These are phyloP conservation scores for Vesta saturnalis DNA, from an alignment of 2,888 invertebrate genomes.

Conservation along the genomic window DNA sequence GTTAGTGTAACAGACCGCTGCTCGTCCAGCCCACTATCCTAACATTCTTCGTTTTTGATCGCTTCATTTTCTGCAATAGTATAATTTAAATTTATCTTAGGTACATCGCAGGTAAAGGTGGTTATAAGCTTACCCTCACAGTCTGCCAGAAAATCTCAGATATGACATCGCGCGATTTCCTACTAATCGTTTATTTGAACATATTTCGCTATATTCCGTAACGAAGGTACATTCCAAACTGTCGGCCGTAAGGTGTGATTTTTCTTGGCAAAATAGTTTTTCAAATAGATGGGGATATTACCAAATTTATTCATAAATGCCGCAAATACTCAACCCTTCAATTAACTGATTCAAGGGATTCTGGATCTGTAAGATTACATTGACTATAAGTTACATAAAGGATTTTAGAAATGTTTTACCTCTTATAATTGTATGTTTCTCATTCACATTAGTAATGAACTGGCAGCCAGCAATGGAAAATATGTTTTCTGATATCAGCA, in stretches of 20 bases:
- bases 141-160: too few relatives aligned
- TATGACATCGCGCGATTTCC: neutral
- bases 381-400: neutral
- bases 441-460: neutral
- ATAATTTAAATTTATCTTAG: neutral
- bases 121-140: neutral
- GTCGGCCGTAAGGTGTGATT: neutral
- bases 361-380: neutral
- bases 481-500: slow-evolving; percentile 1
- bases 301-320: neutral
- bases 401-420: too few relatives aligned
- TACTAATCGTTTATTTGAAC: neutral
- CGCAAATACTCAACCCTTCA: neutral
- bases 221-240: neutral
- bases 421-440: neutral
- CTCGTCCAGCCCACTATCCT: neutral
- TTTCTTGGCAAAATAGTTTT: neutral
- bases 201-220: neutral
- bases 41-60: neutral
- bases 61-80: neutral
- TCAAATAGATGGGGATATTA: neutral
- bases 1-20: slow-evolving; percentile 4
- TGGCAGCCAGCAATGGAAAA: slow-evolving; percentile 1
- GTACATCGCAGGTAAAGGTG: neutral
- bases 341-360: slow-evolving; percentile 1